phyloP scores from a whole-genome alignment of 2,888 invertebrate genomes.

The Terebella lapidaria region DNA sequence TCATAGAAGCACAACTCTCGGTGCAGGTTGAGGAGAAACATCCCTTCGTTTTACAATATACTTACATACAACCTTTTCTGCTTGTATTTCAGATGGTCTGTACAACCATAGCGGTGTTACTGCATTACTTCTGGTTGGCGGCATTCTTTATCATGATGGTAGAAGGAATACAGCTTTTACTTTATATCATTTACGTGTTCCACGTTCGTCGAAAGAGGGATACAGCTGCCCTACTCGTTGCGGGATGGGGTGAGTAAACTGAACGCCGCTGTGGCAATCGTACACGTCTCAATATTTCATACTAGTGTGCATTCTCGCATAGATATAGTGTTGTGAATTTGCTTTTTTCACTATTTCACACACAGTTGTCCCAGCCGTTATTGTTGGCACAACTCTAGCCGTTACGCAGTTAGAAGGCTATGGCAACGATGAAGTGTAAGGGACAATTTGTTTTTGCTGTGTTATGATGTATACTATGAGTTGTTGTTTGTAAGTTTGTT shows the following conservation, averaged over 20 bases:
- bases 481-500: not conserved
- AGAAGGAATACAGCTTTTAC: constrained; percentile 42
- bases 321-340: not conserved
- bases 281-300: not conserved
- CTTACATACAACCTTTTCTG: too few species aligned
- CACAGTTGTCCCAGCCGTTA: constrained; percentile 23
- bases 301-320: not conserved
- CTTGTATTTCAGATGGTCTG: constrained; percentile 31
- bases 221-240: constrained; percentile 20
- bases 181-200: constrained; percentile 43
- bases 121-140: constrained; percentile 44
- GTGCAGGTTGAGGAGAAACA: too few species aligned
- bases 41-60: too few species aligned
- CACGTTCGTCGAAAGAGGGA: constrained; percentile 24
- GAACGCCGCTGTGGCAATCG: not conserved
- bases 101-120: constrained; percentile 34
- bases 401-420: constrained; percentile 24
- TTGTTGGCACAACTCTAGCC: constrained; percentile 24
- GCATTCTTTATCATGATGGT: constrained; percentile 46
- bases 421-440: constrained; percentile 22
- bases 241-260: constrained; percentile 36
- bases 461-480: not conserved
- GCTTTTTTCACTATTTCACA: not conserved
- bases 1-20: too few species aligned
- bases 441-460: not conserved